Percentiles rank a stretch among this genome's conserved stretches.
These are phyloP conservation scores for Adineta ricciae DNA, from an alignment of 2,888 invertebrate genomes.

Conservation along the genomic window DNA sequence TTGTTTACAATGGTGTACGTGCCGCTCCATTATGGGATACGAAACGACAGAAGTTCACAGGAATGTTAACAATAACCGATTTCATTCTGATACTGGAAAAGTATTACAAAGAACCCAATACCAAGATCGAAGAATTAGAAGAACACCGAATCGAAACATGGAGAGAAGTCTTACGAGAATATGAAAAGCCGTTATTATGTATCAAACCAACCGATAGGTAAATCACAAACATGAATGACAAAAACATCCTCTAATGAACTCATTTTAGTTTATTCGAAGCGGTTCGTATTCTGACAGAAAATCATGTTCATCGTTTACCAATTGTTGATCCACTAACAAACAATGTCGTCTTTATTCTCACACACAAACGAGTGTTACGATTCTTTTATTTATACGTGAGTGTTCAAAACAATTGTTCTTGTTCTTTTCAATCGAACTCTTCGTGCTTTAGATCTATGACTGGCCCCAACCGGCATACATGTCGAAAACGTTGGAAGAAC, in stretches of 20 bases:
- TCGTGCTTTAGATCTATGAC: constrained; percentile 43
- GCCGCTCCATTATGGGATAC: constrained; percentile 97
- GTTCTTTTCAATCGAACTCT: not conserved
- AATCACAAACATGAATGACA: constrained; percentile 34
- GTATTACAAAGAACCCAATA: constrained; percentile 77
- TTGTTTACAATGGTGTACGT: constrained; percentile 94
- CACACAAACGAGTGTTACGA: constrained; percentile 90
- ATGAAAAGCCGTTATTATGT: constrained; percentile 74
- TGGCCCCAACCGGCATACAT: constrained; percentile 49
- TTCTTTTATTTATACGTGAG: constrained; percentile 96
- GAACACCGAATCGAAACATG: constrained; percentile 92
- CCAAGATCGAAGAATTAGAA: constrained; percentile 87
- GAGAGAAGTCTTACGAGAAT: constrained; percentile 76
- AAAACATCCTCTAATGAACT: not conserved
- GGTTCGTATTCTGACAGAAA: constrained; percentile 77
- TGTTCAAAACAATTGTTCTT: constrained; percentile 40
- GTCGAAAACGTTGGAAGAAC: constrained; percentile 46
- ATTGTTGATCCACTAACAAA: constrained; percentile 88
- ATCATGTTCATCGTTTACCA: constrained; percentile 89
- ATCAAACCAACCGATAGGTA: constrained; percentile 75
- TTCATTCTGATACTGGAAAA: constrained; percentile 88
- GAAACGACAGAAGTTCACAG: constrained; percentile 77
- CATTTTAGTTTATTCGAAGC: constrained; percentile 69
- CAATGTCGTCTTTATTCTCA: constrained; percentile 92
- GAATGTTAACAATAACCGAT: constrained; percentile 97